phyloP scores from a whole-genome alignment of 2,797 vertebrate genomes.

The Microctenopoma lineatum region DNA sequence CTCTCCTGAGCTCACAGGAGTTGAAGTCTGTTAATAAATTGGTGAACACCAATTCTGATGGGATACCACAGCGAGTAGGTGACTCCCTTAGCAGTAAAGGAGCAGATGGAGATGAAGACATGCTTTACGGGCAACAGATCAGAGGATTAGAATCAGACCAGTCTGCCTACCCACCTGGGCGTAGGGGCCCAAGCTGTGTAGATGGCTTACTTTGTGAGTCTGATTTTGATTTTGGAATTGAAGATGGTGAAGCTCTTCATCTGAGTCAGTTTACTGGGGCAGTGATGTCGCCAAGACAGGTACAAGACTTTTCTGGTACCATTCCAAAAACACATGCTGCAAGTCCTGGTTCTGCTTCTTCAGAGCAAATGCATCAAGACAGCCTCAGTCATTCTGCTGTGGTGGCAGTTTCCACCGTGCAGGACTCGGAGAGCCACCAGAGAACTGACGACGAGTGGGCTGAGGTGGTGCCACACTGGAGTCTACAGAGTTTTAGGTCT shows the following conservation, averaged over 20 bases:
- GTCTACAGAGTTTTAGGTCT: conserved; percentile 15
- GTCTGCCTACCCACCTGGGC: neutral
- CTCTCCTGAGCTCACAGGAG: neutral
- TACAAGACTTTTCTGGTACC: neutral
- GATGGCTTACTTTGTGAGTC: neutral
- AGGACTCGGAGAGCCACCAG: neutral
- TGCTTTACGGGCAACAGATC: conserved; percentile 18
- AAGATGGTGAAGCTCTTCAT: conserved; percentile 18
- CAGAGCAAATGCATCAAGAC: conserved; percentile 11
- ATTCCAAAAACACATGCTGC: neutral
- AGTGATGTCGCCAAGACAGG: neutral
- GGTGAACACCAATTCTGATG: neutral
- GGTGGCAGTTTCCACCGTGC: neutral
- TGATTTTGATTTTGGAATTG: conserved; percentile 25
- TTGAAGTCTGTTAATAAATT: neutral
- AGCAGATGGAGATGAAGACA: conserved; percentile 3
- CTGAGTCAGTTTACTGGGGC: conserved; percentile 21
- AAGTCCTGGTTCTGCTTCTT: neutral
- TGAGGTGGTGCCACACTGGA: neutral
- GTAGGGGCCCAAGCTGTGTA: neutral
- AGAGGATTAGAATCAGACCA: conserved; percentile 15
- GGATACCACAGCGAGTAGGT: neutral
- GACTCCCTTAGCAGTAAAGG: neutral
- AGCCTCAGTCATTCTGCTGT: conserved; percentile 10
- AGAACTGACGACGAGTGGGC: neutral